These are phyloP conservation scores for Pantelozetes paolii DNA, from an alignment of 2,888 invertebrate genomes.

Conservation along the genomic window DNA sequence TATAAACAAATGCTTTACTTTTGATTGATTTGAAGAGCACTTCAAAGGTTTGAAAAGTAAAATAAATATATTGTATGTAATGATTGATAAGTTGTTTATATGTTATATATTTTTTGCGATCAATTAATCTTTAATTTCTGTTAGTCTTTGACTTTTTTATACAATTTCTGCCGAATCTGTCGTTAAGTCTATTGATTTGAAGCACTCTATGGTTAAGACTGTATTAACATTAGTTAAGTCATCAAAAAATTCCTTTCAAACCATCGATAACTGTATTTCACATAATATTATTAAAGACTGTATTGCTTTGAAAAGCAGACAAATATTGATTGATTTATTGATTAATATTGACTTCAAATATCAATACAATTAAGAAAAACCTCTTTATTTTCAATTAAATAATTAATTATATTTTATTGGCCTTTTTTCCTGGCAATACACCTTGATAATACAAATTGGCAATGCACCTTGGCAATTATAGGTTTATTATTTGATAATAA, in stretches of 20 bases:
- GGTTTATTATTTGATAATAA: too few relatives aligned
- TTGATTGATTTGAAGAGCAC: neutral
- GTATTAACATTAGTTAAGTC: slow-evolving; percentile 6
- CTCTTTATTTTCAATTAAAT: too few relatives aligned
- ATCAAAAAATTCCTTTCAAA: neutral
- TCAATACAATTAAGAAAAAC: too few relatives aligned
- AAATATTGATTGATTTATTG: slow-evolving; percentile 5
- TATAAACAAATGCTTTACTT: too few relatives aligned
- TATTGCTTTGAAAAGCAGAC: neutral
- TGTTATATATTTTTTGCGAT: slow-evolving; percentile 4
- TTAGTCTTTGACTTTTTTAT: too few relatives aligned
- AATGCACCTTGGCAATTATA: too few relatives aligned
- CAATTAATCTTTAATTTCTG: neutral
- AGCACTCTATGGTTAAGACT: neutral
- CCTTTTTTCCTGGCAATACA: too few relatives aligned
- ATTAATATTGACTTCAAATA: neutral
- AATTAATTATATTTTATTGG: too few relatives aligned
- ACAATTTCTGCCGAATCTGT: neutral
- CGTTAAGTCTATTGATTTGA: neutral
- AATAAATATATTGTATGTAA: slow-evolving; percentile 7
- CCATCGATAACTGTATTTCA: neutral
- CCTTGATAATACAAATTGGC: too few relatives aligned
- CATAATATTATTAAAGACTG: neutral
- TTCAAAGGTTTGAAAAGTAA: neutral
- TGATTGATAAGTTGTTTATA: slow-evolving; percentile 30